phyloP scores from a whole-genome alignment of 53 echinoderm and acorn worm species.

The Zoroaster sp. region DNA sequence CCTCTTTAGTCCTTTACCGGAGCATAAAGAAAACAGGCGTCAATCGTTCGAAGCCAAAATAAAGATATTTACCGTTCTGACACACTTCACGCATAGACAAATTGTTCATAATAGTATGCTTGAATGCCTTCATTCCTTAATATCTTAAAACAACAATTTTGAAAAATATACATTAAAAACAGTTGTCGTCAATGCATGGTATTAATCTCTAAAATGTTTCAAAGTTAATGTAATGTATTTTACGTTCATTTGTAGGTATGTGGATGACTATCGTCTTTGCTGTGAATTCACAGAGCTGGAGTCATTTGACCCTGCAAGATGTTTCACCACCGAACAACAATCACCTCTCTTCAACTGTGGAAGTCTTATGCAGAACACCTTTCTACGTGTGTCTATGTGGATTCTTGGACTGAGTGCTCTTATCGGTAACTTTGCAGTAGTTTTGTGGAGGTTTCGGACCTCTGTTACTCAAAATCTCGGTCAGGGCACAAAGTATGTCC shows the following conservation, averaged over 20 bases:
- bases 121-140: too few species aligned
- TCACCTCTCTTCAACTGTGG: slow-evolving; percentile 41
- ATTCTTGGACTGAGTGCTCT: slow-evolving; percentile 57
- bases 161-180: too few species aligned
- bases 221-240: too few species aligned
- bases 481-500: slow-evolving; percentile 13
- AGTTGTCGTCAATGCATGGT: too few species aligned
- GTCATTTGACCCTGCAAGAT: background rate
- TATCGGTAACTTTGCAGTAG: slow-evolving; percentile 53
- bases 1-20: too few species aligned
- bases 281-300: background rate
- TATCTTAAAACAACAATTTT: too few species aligned
- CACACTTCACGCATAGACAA: too few species aligned
- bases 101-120: too few species aligned
- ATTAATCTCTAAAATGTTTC: too few species aligned
- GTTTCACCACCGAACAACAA: slow-evolving; percentile 22
- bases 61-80: too few species aligned
- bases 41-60: too few species aligned
- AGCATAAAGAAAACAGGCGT: too few species aligned
- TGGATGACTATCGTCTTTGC: slow-evolving; percentile 17
- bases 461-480: background rate
- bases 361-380: slow-evolving; percentile 46
- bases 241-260: slow-evolving; percentile 10
- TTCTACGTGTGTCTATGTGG: slow-evolving; percentile 50
- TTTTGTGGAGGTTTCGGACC: background rate